These are phyloP conservation scores for Epistrophe grossulariae DNA, from an alignment of 2,888 invertebrate species.

Conservation along the genomic window DNA sequence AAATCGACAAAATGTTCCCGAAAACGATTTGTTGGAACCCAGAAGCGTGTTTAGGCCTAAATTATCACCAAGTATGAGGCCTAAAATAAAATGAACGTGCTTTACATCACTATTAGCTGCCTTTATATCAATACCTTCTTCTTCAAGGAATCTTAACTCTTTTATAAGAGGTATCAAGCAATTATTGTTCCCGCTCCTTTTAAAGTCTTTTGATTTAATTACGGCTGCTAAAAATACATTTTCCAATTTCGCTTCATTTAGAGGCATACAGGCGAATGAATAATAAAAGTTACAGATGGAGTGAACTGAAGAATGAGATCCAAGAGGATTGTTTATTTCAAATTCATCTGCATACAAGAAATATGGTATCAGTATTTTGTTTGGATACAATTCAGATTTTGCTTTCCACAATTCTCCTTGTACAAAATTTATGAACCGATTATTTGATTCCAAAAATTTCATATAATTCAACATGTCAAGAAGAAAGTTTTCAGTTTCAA, in stretches of 20 bases:
- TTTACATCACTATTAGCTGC: not conserved
- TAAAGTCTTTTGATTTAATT: not conserved
- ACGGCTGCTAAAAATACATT: not conserved
- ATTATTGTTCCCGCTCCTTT: not conserved
- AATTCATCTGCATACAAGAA: constrained; percentile 12
- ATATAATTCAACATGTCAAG: not conserved
- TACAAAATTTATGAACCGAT: not conserved
- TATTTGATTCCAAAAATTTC: not conserved
- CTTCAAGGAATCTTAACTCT: too few relatives aligned
- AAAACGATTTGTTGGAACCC: not conserved
- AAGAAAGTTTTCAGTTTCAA: not conserved
- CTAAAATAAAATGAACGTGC: constrained; percentile 4
- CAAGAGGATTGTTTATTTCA: too few relatives aligned
- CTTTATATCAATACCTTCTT: not conserved
- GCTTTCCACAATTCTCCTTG: not conserved
- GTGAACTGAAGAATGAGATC: too few relatives aligned
- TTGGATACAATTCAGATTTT: not conserved
- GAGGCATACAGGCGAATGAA: too few relatives aligned
- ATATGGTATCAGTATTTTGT: constrained; percentile 20
- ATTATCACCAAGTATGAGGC: not conserved
- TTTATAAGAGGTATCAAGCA: not conserved
- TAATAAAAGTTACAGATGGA: not conserved
- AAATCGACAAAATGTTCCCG: too few relatives aligned
- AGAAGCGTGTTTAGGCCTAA: not conserved
- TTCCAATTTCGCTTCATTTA: constrained; percentile 16